phyloP scores from a whole-genome alignment of 2,888 invertebrate genomes.

The Brachycybe producta region DNA sequence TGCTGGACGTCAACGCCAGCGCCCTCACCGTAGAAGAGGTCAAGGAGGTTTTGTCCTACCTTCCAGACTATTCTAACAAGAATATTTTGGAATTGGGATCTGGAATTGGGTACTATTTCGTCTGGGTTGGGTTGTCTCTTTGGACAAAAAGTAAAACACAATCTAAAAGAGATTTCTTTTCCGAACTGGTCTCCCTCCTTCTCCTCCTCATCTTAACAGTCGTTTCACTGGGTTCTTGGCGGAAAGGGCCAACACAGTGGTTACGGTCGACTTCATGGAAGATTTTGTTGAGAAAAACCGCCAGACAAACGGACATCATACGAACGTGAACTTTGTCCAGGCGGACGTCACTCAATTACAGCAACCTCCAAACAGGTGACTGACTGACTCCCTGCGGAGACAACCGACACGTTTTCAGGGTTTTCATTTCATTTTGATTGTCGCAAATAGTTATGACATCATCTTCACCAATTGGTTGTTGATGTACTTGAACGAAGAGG shows the following conservation, averaged over 20 bases:
- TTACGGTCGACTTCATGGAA: conserved; percentile 43
- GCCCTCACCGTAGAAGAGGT: conserved; percentile 33
- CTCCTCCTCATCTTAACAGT: too few relatives aligned
- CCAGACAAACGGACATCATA: conserved; percentile 33
- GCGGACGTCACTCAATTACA: conserved; percentile 40
- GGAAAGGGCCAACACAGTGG: conserved; percentile 34
- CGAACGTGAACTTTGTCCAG: conserved; percentile 37
- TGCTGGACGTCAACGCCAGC: conserved; percentile 37
- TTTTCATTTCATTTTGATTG: conserved; percentile 9
- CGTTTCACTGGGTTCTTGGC: conserved; percentile 40
- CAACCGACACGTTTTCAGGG: too few relatives aligned
- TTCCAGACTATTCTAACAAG: conserved; percentile 36
- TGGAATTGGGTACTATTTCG: conserved; percentile 40
- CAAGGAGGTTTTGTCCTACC: conserved; percentile 37
- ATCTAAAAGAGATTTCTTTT: too few relatives aligned
- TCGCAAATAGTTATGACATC: conserved; percentile 36
- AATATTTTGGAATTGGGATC: conserved; percentile 41
- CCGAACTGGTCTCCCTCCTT: too few relatives aligned
- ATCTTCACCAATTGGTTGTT: conserved; percentile 46
- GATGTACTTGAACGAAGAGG: conserved; percentile 42
- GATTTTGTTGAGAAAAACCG: conserved; percentile 40
- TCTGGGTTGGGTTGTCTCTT: background rate
- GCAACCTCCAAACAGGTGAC: conserved; percentile 30
- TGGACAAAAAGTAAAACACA: background rate
- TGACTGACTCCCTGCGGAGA: too few relatives aligned